Base-by-base conservation (phyloP, 2,888 invertebrate genomes). In the Drosophila lutescens region DNA sequence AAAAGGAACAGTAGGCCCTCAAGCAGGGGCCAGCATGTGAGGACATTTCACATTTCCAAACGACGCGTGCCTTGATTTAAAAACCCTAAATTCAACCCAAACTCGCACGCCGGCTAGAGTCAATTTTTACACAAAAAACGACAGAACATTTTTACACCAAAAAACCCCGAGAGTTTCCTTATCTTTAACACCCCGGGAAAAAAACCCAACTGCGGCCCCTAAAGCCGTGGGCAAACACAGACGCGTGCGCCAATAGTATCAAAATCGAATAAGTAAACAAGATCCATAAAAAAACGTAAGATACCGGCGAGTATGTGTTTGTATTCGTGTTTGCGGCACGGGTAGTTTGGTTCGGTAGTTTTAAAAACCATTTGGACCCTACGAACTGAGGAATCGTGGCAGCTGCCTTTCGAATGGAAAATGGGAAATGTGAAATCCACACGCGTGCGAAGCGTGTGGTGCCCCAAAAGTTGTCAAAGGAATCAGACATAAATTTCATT, bases 391-490 rank as follows among this genome's bases (percentile, higher is more conserved):
- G 13, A 57, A 47, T 71, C 20, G 55, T 66, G 71, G 66, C 71
- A 71, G 71, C 71, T 71, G 71, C 67, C 46, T 26, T n/a, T 41
- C 49, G 43, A 55, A 36, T 69, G 41, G 54, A 41, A 79, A 82
- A 75, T 66, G 54, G 73, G 86, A 81, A 85, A 90, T 84, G 54
- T 76, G 86, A 81, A 85, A 90, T 84, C 73, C 77, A 88, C 55
- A 87, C 90, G 82, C 89, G 89, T 89, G 89, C 79, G 76, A 79
- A 78, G 70, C 87, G 63, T 67, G 66, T 90, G 86, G 67, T 65
- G 65, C 36, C 63, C 74, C 88, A 84, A 78, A 77, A 76, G 53
- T 46, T 69, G 59, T 62, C 54, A 41, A 62, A 56, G 46, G 41
- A 43, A 63, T 55, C 32, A 61, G 72, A 71, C 51, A 59, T 51